phyloP scores from a whole-genome alignment of 1,140 invertebrate genomes.

The Pogonus chalceus region DNA sequence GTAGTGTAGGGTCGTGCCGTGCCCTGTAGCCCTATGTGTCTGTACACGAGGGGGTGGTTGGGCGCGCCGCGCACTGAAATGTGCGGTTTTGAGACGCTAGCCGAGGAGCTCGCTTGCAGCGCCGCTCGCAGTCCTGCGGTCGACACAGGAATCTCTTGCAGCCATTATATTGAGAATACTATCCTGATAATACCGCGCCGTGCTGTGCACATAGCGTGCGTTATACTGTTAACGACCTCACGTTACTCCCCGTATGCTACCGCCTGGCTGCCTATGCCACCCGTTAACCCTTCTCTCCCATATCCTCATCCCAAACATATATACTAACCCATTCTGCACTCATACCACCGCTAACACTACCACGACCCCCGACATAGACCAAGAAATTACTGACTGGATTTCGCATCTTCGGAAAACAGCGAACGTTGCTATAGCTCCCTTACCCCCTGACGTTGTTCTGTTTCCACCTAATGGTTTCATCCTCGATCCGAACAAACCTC shows the following conservation, averaged over 20 bases:
- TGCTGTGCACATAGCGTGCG: slow-evolving; percentile 1
- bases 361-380: too few relatives aligned
- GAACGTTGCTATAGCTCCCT: too few relatives aligned
- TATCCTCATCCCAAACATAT: too few relatives aligned
- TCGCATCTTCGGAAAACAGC: background rate
- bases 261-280: background rate
- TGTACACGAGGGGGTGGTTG: too few relatives aligned
- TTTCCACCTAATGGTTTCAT: too few relatives aligned
- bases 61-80: slow-evolving; percentile 28
- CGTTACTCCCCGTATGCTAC: background rate
- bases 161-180: slow-evolving; percentile 31
- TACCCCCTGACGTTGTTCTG: too few relatives aligned
- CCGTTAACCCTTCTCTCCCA: background rate
- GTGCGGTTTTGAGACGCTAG: slow-evolving; percentile 36
- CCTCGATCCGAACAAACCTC: too few relatives aligned
- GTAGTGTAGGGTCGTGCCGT: too few relatives aligned
- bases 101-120: slow-evolving; percentile 28
- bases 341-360: too few relatives aligned
- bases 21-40: too few relatives aligned
- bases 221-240: slow-evolving; percentile 1
- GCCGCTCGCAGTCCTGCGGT: slow-evolving; percentile 32
- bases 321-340: too few relatives aligned
- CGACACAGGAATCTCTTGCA: slow-evolving; percentile 32
- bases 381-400: background rate
- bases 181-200: background rate